Evolutionary conservation across 2,797 vertebrate species (phyloP), one percentile per base, ranked within the genome.

Genomic region (Rhinichthys osculus): DNA sequence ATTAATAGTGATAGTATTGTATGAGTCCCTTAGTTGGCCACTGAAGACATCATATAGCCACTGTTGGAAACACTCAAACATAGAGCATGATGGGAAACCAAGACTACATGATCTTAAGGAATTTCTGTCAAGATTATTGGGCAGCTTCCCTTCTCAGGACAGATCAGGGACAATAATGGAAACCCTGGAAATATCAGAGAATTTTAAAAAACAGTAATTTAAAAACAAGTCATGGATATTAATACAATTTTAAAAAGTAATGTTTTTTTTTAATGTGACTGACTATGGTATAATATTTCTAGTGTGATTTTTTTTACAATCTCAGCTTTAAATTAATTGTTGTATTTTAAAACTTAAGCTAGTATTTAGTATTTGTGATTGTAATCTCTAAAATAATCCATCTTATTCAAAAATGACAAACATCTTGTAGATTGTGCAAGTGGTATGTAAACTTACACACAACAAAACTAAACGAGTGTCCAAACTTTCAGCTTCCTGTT

Each of bases 401-500:
- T 76, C 73, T 21, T 33, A 7, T 30, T 13, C 11, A 21, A 33
- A 21, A 76, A 74, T 33, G 21, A 23, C 21, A 70, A 40, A 23
- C 2, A 5, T 33, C 7, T 17, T 7, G 1, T 70, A 42, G 30
- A 54, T 54, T 7, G 6, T 52, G 47, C 47, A 54, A 76, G 33
- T 19, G 17, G 33, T 77, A 23, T 77, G 3, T 77, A 77, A 77
- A 38, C 50, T 57, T 13, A 38, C 11, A 21, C 17, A 23, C 47
- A 35, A 73, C 27, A 10, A 62, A 83, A 33, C 6, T 73, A 59
- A 83, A 59, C 2, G 21, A 17, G 5, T 64, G 27, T 79, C 30
- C 5, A 64, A 47, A 47, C 38, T 89, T 94, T 88, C 91, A 99
- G 98, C 89, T 98, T 98, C 91, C 93, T 99, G 86, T 91, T 99